Evolutionary conservation across 1,140 invertebrate species (phyloP), one percentile per base, ranked within the genome.

Genomic region (Platyscapa corneri): DNA sequence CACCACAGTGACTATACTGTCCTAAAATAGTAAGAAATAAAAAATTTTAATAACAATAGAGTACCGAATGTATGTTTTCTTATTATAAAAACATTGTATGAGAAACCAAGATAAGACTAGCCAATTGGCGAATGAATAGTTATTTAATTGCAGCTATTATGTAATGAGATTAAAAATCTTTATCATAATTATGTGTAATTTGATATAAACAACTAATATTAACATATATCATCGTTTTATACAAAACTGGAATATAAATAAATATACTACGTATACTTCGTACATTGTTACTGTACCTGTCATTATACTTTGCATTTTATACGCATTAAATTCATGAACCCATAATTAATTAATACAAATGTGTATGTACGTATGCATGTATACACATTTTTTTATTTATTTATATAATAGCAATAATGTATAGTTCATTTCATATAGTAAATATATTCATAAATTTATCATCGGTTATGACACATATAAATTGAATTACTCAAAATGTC

Each of bases 151-250:
- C 85, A 89, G 86, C 88, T 90, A 91, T 91, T 90, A 90, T 90
- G 91, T 90, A 89, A 92, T 91, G 91, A 93, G 92, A 92, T 92
- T 93, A 93, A 93, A 90, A 91, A 91, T 88, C 10, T 90, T 92
- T 93, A 93, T 93, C 92, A 92, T 92, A 92, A 93, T 90, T 92
- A 91, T 93, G 90, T 93, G 91, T 92, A 91, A 91, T 93, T n/a
- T 93, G 89, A 92, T 93, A 93, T 92, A 92, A 92, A 92, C 88
- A 91, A 92, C 84, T 92, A 91, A 90, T 92, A 93, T 89, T 92
- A 92, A 85, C 64, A 39, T 91, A 92, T 92, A 93, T 93, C 91
- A 92, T 92, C 91, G 92, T 93, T 93, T 93, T 93, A 93, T 93
- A 93, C 92, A 92, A 90, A 93, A 93, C 90, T 89, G 92, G 91